phyloP scores from a whole-genome alignment of 1,140 invertebrate genomes.

The Cecropterus lyciades region DNA sequence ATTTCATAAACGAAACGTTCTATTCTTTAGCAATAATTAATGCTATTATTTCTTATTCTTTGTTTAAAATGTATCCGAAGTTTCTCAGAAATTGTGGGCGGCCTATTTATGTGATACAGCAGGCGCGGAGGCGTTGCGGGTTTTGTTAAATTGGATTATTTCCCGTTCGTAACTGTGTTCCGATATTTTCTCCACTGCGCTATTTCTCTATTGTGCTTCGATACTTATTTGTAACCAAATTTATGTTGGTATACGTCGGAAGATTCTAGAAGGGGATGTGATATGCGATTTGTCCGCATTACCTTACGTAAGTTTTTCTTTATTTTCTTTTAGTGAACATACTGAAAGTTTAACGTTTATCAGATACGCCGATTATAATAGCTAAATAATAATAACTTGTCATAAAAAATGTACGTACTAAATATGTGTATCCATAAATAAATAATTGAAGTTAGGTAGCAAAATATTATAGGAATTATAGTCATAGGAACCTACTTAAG shows the following conservation, averaged over 20 bases:
- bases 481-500: too few relatives aligned
- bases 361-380: too few relatives aligned
- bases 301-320: too few relatives aligned
- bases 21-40: not conserved
- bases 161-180: slow-evolving; percentile 16
- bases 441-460: too few relatives aligned
- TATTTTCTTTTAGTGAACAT: too few relatives aligned
- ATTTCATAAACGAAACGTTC: too few relatives aligned
- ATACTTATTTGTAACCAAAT: slow-evolving; percentile 16
- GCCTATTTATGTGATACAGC: slow-evolving; percentile 1
- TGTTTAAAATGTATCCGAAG: not conserved
- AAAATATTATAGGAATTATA: too few relatives aligned
- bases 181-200: slow-evolving; percentile 19
- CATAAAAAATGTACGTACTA: too few relatives aligned
- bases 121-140: slow-evolving; percentile 14
- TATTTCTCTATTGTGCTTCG: slow-evolving; percentile 11
- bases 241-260: not conserved
- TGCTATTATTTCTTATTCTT: not conserved
- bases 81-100: not conserved
- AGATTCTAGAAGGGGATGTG: not conserved
- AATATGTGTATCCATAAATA: too few relatives aligned
- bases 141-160: slow-evolving; percentile 25
- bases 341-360: too few relatives aligned
- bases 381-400: too few relatives aligned
- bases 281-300: not conserved